These are phyloP conservation scores for Trachythela sp. DNA, from an alignment of 64 coral and sea anemone species.

Conservation along the genomic window DNA sequence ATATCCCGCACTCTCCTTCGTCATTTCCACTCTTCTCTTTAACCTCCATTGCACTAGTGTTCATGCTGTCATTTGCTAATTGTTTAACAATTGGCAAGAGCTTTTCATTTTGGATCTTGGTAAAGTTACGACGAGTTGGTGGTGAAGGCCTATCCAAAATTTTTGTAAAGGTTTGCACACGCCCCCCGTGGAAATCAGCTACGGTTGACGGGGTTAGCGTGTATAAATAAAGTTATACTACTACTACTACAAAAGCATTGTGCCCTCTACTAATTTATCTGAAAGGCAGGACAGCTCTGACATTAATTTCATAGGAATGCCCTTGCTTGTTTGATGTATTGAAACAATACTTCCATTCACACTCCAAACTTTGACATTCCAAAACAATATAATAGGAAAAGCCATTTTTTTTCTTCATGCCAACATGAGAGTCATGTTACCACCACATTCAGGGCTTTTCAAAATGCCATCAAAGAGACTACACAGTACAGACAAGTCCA, in stretches of 20 bases:
- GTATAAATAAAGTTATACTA: too few species aligned
- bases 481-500: neutral
- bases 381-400: neutral
- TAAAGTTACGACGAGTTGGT: neutral
- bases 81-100: too few species aligned
- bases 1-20: too few species aligned
- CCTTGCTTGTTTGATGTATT: neutral
- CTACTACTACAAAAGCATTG: too few species aligned
- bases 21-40: too few species aligned
- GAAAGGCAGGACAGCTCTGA: neutral
- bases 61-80: too few species aligned
- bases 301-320: neutral
- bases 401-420: neutral
- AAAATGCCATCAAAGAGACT: neutral
- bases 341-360: too few species aligned
- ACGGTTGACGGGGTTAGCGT: too few species aligned
- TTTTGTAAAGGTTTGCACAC: neutral
- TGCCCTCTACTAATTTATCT: too few species aligned
- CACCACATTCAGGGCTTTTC: neutral
- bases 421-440: neutral
- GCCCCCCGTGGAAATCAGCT: too few species aligned
- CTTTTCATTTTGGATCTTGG: neutral
- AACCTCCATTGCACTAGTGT: too few species aligned
- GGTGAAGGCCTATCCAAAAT: neutral
- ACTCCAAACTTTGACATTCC: too few species aligned